phyloP scores from a whole-genome alignment of 2,888 invertebrate species.

The Apamea anceps region DNA sequence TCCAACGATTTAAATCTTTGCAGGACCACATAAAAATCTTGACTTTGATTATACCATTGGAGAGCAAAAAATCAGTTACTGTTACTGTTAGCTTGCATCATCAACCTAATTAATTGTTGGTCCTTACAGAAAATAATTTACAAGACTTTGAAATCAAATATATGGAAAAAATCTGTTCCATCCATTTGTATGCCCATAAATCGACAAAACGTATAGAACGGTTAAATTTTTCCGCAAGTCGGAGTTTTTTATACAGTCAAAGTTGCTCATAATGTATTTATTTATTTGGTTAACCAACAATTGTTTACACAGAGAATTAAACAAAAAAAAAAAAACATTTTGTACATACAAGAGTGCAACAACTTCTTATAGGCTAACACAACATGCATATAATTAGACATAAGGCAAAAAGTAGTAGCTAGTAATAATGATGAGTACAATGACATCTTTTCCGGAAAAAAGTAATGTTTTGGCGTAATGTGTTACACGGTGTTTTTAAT shows the following conservation, averaged over 20 bases:
- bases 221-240: not conserved
- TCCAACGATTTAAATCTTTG: not conserved
- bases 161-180: not conserved
- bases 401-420: too few relatives aligned
- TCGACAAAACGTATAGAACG: not conserved
- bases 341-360: too few relatives aligned
- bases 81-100: too few relatives aligned
- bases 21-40: not conserved
- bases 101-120: not conserved
- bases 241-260: not conserved
- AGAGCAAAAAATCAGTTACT: not conserved
- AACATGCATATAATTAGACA: too few relatives aligned
- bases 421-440: not conserved
- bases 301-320: too few relatives aligned
- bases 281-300: too few relatives aligned
- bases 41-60: not conserved
- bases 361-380: too few relatives aligned
- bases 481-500: not conserved
- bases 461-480: not conserved
- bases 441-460: not conserved
- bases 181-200: not conserved
- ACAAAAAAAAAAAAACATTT: too few relatives aligned
- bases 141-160: not conserved
- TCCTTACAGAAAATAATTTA: not conserved
- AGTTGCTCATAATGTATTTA: too few relatives aligned